phyloP scores from a whole-genome alignment of 1,140 invertebrate species.

The Proales similis region DNA sequence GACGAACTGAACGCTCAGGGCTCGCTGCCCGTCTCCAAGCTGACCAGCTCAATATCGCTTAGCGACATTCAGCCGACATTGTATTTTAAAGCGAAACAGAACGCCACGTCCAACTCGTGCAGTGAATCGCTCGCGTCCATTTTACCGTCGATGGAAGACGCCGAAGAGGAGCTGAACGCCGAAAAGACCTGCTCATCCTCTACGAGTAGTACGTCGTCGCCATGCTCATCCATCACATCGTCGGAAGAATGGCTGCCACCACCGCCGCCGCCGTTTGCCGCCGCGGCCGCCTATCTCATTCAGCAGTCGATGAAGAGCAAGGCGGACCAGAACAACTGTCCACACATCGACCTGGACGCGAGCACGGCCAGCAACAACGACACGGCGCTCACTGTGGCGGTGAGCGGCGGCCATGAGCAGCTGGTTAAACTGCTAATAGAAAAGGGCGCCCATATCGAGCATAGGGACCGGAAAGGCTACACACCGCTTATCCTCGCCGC shows the following conservation, averaged over 20 bases:
- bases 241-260: slow-evolving; percentile 22
- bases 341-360: neutral
- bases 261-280: slow-evolving; percentile 16
- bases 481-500: slow-evolving; percentile 93
- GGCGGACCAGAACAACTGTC: neutral
- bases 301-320: slow-evolving; percentile 20
- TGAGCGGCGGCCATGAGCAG: slow-evolving; percentile 91
- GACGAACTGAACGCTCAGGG: neutral
- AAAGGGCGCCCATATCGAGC: slow-evolving; percentile 86
- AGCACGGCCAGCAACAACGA: slow-evolving; percentile 91
- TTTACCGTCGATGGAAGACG: too few species aligned
- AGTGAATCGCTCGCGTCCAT: too few species aligned
- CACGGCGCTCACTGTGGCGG: slow-evolving; percentile 90
- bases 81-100: too few species aligned
- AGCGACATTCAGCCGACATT: too few species aligned
- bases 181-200: too few species aligned
- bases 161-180: too few species aligned
- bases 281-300: neutral
- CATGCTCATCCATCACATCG: neutral
- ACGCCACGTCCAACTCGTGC: too few species aligned
- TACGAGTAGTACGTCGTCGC: neutral
- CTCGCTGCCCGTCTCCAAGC: too few species aligned
- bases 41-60: too few species aligned
- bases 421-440: slow-evolving; percentile 80
- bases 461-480: slow-evolving; percentile 92